phyloP scores from a whole-genome alignment of 2,113 vertebrate species.

The Phainopepla nitens region DNA sequence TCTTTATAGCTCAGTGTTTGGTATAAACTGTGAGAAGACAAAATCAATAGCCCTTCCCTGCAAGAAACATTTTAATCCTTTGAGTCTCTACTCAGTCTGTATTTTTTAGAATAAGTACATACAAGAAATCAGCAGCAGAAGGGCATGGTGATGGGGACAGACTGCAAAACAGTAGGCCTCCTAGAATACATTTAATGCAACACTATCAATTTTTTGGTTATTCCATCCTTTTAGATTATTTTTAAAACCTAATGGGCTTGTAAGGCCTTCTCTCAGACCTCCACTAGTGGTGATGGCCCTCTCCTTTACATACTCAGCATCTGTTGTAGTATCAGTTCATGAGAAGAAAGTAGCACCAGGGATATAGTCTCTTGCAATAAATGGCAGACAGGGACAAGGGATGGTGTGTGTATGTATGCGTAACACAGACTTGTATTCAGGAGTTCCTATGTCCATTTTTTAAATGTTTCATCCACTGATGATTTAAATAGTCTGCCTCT shows the following conservation, averaged over 20 bases:
- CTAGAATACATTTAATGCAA: neutral
- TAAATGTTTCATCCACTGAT: neutral
- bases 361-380: neutral
- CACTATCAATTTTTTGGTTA: neutral
- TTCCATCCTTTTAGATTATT: neutral
- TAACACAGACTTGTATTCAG: neutral
- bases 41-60: neutral
- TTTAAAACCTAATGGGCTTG: neutral
- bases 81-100: neutral
- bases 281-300: neutral
- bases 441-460: neutral
- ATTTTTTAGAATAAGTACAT: neutral
- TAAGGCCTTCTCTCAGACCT: neutral
- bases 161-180: neutral
- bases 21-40: neutral
- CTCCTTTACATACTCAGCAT: neutral
- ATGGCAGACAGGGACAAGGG: neutral
- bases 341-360: neutral
- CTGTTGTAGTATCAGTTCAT: neutral
- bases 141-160: neutral
- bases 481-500: neutral
- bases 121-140: neutral
- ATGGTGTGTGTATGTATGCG: neutral
- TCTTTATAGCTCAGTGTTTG: neutral
- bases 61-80: neutral